phyloP scores from a whole-genome alignment of 2,888 invertebrate species.

The Osmoderma eremita region DNA sequence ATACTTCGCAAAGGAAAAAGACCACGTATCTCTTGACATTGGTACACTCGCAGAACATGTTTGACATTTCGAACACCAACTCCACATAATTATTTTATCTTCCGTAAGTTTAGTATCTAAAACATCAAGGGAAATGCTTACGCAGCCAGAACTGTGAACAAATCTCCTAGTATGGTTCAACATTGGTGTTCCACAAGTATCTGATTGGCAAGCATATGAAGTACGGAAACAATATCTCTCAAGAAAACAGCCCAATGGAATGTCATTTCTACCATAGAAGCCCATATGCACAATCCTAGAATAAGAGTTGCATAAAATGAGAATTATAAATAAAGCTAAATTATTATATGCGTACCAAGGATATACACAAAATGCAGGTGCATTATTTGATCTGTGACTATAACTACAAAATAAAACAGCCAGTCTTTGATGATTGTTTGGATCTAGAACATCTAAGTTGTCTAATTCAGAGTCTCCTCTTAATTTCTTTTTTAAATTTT shows the following conservation, averaged over 20 bases:
- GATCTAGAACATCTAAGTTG: slow-evolving; percentile 76
- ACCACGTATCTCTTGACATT: slow-evolving; percentile 82
- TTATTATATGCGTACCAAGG: slow-evolving; percentile 75
- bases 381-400: slow-evolving; percentile 77
- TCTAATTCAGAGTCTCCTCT: slow-evolving; percentile 43
- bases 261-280: slow-evolving; percentile 94
- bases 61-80: slow-evolving; percentile 78
- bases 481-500: slow-evolving; percentile 52
- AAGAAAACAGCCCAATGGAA: slow-evolving; percentile 92
- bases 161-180: slow-evolving; percentile 88
- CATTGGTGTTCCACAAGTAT: slow-evolving; percentile 85
- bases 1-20: slow-evolving; percentile 90
- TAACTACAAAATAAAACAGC: slow-evolving; percentile 91
- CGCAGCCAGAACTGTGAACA: slow-evolving; percentile 89
- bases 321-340: slow-evolving; percentile 9
- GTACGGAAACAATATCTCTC: slow-evolving; percentile 91
- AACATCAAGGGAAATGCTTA: slow-evolving; percentile 77
- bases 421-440: slow-evolving; percentile 85
- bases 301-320: slow-evolving; percentile 34
- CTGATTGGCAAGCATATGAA: slow-evolving; percentile 84
- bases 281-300: slow-evolving; percentile 89
- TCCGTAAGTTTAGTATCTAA: slow-evolving; percentile 67
- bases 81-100: slow-evolving; percentile 82
- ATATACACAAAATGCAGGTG: slow-evolving; percentile 89
- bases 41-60: slow-evolving; percentile 78